Evolutionary conservation across 1,140 invertebrate species (phyloP).

Genomic region (Diprion similis): DNA sequence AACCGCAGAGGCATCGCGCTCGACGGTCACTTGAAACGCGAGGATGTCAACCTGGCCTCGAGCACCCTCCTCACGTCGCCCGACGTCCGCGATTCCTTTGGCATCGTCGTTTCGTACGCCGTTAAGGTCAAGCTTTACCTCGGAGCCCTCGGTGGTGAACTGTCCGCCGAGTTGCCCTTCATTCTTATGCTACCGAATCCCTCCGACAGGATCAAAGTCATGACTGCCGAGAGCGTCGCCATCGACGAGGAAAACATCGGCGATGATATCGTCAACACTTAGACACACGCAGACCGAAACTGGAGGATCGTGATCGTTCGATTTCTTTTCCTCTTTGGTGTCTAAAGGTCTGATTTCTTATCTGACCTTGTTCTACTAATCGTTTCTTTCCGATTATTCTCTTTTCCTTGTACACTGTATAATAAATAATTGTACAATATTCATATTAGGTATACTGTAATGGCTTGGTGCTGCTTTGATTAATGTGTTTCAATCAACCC

Average conservation of each 20-base stretch:
- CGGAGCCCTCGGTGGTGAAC: constrained; percentile 91
- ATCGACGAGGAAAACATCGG: constrained; percentile 8
- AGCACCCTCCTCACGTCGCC: constrained; percentile 87
- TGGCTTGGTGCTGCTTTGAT: no score
- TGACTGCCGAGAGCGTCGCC: constrained; percentile 29
- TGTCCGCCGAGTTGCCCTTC: constrained; percentile 95
- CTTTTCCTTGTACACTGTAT: no score
- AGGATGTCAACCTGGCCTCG: constrained; percentile 89
- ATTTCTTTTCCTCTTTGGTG: no score
- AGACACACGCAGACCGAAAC: no score
- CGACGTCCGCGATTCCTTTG: constrained; percentile 85
- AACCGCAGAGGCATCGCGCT: constrained; percentile 93
- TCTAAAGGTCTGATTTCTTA: no score
- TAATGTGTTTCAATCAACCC: no score
- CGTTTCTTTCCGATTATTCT: no score
- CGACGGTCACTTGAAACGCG: constrained; percentile 90
- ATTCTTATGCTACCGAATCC: constrained; percentile 95
- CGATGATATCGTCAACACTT: no score
- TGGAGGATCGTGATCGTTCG: no score
- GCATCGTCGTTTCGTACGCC: constrained; percentile 88
- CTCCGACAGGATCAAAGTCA: constrained; percentile 46
- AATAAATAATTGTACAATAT: no score
- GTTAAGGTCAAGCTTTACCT: constrained; percentile 96
- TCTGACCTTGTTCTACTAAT: no score
- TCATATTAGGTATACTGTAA: no score